phyloP scores from a whole-genome alignment of 2,113 vertebrate genomes.

The Ctenomys sociabilis region DNA sequence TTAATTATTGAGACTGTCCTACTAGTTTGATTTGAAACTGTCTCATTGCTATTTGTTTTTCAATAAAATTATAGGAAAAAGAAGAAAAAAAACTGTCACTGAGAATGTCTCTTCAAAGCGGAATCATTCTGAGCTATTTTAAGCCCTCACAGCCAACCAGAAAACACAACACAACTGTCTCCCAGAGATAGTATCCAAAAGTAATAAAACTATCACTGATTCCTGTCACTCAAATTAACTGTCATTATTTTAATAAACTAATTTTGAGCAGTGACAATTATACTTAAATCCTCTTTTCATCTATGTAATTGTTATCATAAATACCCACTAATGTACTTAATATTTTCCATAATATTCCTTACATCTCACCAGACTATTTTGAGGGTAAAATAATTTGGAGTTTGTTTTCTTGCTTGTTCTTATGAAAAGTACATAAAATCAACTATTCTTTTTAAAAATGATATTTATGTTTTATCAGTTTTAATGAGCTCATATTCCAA shows the following conservation, averaged over 20 bases:
- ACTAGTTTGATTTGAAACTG: no score
- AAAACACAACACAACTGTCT: neutral
- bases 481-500: neutral
- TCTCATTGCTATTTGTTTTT: no score
- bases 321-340: neutral
- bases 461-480: neutral
- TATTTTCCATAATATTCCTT: neutral
- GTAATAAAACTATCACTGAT: neutral
- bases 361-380: neutral
- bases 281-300: neutral
- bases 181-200: neutral
- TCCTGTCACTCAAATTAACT: neutral
- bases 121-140: neutral
- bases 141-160: neutral
- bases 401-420: neutral
- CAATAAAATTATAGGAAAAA: no score
- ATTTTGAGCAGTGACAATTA: neutral
- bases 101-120: neutral
- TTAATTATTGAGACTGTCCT: no score
- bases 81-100: no score
- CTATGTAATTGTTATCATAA: neutral
- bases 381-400: neutral
- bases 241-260: neutral
- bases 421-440: neutral
- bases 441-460: neutral